These are phyloP conservation scores for Agrotis clavis DNA, from an alignment of 2,888 invertebrate species.

Conservation along the genomic window DNA sequence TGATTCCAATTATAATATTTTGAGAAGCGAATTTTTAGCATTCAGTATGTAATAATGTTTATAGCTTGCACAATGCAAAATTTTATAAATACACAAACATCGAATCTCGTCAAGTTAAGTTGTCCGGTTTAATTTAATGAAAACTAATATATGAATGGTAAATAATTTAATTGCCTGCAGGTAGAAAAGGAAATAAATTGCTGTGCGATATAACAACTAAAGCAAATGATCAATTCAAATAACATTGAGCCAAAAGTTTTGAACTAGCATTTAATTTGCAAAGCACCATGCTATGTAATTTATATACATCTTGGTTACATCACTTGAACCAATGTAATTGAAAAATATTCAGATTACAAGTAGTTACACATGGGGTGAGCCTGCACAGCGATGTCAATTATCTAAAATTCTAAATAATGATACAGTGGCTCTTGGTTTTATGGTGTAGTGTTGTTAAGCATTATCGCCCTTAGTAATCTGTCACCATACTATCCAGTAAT, in stretches of 20 bases:
- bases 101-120: conserved; percentile 12
- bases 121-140: conserved; percentile 21
- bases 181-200: conserved; percentile 32
- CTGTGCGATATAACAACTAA: conserved; percentile 56
- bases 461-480: conserved; percentile 22
- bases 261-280: conserved; percentile 4
- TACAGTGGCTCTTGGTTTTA: conserved; percentile 46
- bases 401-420: conserved; percentile 34
- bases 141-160: conserved; percentile 23
- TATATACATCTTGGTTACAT: conserved; percentile 6
- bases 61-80: conserved; percentile 58
- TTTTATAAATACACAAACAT: conserved; percentile 40
- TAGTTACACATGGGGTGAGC: conserved; percentile 39
- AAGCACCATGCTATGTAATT: conserved; percentile 14
- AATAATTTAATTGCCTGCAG: conserved; percentile 5
- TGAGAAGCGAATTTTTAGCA: conserved; percentile 69
- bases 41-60: conserved; percentile 53
- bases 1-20: conserved; percentile 55
- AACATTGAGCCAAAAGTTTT: neutral
- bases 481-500: conserved; percentile 33
- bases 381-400: conserved; percentile 59
- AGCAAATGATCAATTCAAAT: conserved; percentile 7
- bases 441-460: conserved; percentile 23
- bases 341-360: conserved; percentile 38
- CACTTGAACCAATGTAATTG: conserved; percentile 18